phyloP scores from a whole-genome alignment of 35 echinoderm and acorn worm species.

The Stichopus chloronotus region DNA sequence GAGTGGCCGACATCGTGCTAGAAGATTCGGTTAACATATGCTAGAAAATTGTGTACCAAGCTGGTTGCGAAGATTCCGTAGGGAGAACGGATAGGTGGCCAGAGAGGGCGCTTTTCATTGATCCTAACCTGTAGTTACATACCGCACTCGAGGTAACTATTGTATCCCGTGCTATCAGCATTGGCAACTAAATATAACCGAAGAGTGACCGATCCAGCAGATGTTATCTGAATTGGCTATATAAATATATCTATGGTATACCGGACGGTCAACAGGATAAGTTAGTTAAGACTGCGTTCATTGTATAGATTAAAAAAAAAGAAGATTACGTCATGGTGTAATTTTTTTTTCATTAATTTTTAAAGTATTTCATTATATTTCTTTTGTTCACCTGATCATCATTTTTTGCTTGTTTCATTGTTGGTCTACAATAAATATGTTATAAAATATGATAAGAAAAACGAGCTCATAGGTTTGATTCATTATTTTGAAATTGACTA shows the following conservation, averaged over 20 bases:
- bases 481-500: no score
- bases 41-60: no score
- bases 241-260: neutral
- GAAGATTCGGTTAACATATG: no score
- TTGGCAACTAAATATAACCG: neutral
- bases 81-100: no score
- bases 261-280: neutral
- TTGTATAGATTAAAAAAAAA: neutral
- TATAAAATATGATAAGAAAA: neutral
- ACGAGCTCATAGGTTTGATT: no score
- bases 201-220: neutral
- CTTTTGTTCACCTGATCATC: neutral
- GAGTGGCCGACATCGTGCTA: no score
- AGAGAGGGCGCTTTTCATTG: no score
- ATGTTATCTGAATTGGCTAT: neutral
- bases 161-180: neutral
- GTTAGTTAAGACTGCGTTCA: neutral
- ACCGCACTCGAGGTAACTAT: neutral
- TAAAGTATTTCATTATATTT: neutral
- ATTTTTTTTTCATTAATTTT: neutral
- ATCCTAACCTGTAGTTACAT: no score
- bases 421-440: slow-evolving; percentile 1
- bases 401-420: neutral
- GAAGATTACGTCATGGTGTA: neutral
- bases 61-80: no score